Conservation (phyloP, 2,797 vertebrate genomes). For the Peromyscus eremicus region DNA sequence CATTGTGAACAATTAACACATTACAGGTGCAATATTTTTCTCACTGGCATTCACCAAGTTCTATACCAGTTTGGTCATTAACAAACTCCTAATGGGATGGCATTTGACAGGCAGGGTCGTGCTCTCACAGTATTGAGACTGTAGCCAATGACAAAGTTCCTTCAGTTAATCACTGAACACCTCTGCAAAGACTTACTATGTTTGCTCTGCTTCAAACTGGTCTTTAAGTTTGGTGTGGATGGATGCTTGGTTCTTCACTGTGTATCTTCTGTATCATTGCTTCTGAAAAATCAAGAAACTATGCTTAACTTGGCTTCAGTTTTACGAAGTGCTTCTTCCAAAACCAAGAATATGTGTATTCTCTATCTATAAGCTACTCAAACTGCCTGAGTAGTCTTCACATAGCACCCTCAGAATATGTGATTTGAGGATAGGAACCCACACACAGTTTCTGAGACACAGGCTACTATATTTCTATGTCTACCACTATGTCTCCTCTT, state of each 20-base stretch:
- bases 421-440: background rate
- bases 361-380: background rate
- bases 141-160: background rate
- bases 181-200: background rate
- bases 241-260: background rate
- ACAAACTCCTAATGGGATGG: background rate
- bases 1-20: background rate
- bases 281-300: background rate
- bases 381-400: background rate
- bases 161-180: background rate
- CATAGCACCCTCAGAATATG: background rate
- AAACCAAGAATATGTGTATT: background rate
- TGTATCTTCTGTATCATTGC: background rate
- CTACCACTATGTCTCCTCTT: background rate
- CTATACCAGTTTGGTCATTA: background rate
- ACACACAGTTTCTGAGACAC: background rate
- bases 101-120: background rate
- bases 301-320: background rate
- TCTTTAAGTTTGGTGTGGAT: background rate
- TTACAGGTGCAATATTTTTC: background rate
- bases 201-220: background rate
- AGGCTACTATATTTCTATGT: background rate
- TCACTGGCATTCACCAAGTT: background rate
- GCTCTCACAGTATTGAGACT: background rate
- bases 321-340: background rate